These are phyloP conservation scores for Hippotragus niger DNA, from an alignment of 2,113 vertebrate genomes.

Conservation along the genomic window DNA sequence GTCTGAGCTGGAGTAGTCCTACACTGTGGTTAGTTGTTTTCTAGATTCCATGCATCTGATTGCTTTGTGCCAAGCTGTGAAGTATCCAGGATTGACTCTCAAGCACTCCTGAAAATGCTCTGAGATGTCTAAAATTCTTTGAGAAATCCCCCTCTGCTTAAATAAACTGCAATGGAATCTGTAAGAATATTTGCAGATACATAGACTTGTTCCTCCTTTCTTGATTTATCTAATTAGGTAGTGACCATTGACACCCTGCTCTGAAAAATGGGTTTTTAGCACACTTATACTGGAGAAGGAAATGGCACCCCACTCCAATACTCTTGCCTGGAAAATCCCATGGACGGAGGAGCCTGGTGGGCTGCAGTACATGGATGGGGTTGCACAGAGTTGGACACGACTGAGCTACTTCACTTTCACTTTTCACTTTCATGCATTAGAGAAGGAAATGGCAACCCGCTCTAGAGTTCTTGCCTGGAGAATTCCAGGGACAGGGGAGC, in stretches of 20 bases:
- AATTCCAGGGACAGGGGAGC: too few species aligned
- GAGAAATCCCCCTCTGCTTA: background rate
- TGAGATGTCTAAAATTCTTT: background rate
- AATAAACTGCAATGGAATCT: background rate
- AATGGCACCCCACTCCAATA: too few species aligned
- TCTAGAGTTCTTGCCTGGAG: too few species aligned
- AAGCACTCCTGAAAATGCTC: background rate
- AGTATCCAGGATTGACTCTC: background rate
- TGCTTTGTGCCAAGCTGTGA: background rate
- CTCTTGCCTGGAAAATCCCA: too few species aligned
- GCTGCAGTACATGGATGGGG: too few species aligned
- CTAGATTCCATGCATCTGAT: background rate
- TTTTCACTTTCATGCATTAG: too few species aligned
- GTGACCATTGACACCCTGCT: background rate
- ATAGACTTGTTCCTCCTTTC: background rate
- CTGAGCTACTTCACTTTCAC: too few species aligned
- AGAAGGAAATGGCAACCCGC: too few species aligned
- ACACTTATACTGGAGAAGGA: background rate
- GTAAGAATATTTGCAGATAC: background rate
- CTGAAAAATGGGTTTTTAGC: background rate
- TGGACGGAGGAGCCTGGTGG: too few species aligned
- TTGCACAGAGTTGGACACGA: accelerated
- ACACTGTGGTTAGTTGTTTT: background rate
- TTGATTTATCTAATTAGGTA: background rate
- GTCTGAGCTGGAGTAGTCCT: background rate